phyloP scores from a whole-genome alignment of 2,797 vertebrate species.

The Silurus aristotelis region DNA sequence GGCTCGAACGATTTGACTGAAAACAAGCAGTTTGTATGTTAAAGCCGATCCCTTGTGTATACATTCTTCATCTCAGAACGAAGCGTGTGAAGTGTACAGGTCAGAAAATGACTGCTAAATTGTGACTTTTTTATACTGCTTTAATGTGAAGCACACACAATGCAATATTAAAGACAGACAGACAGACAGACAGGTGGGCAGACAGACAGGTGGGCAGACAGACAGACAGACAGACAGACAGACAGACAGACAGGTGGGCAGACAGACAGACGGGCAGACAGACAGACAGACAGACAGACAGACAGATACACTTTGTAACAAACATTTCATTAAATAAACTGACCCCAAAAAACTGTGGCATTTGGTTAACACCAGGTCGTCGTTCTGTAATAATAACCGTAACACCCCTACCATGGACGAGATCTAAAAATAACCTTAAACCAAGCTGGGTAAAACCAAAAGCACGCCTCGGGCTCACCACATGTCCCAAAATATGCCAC shows the following conservation, averaged over 20 bases:
- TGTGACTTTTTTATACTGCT: neutral
- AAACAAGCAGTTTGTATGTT: neutral
- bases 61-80: neutral
- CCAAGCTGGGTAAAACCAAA: constrained; percentile 3
- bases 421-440: neutral
- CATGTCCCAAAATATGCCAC: constrained; percentile 1
- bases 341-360: neutral
- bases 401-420: neutral
- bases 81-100: neutral
- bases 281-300: too few species aligned
- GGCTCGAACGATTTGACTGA: neutral
- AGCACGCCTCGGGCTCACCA: neutral
- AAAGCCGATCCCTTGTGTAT: too few species aligned
- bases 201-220: too few species aligned
- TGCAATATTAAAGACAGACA: neutral
- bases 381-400: neutral
- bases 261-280: too few species aligned
- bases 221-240: too few species aligned
- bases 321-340: neutral
- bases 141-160: neutral
- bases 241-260: too few species aligned
- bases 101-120: neutral
- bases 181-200: too few species aligned
- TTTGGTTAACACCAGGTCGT: neutral
- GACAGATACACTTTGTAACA: too few species aligned